Percentiles rank a stretch among this genome's conserved stretches.
Evolutionary conservation across 2,888 invertebrate species (phyloP).

Genomic region (Lottia scabra): DNA sequence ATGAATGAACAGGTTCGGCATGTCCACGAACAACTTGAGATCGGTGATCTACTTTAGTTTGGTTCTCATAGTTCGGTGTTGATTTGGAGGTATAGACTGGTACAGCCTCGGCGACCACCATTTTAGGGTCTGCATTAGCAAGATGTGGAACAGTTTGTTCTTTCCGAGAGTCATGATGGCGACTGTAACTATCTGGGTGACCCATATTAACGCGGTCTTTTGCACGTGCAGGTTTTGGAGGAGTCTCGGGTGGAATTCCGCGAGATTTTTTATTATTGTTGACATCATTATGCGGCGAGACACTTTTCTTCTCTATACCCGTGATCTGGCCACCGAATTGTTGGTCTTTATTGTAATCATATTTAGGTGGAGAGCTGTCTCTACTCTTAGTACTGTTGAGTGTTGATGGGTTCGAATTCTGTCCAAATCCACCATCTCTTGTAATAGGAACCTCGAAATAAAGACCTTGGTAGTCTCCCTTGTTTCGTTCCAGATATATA

Average conservation of each 20-base stretch:
- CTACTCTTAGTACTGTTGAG: conserved; percentile 29
- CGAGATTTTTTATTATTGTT: background rate
- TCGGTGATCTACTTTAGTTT: conserved; percentile 46
- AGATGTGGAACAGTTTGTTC: too few species aligned
- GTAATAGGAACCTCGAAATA: conserved; percentile 2
- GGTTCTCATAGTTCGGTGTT: conserved; percentile 56
- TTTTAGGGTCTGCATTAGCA: background rate
- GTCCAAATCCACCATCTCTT: conserved; percentile 4
- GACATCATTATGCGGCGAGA: background rate
- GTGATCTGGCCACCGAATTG: background rate
- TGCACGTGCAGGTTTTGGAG: background rate
- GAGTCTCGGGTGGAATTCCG: background rate
- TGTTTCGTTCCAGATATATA: background rate
- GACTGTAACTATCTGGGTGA: background rate
- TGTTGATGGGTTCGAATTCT: conserved; percentile 28
- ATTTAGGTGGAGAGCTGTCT: conserved; percentile 25
- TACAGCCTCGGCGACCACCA: conserved; percentile 32
- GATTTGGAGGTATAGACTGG: conserved; percentile 48
- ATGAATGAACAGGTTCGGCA: conserved; percentile 36
- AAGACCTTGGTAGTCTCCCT: background rate
- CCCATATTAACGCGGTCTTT: background rate
- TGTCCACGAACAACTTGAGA: conserved; percentile 38
- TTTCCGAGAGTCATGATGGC: too few species aligned
- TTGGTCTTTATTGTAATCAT: conserved; percentile 9
- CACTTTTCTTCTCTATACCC: background rate